These are phyloP conservation scores for Seriola rivoliana DNA, from an alignment of 2,113 vertebrate genomes.

Conservation along the genomic window DNA sequence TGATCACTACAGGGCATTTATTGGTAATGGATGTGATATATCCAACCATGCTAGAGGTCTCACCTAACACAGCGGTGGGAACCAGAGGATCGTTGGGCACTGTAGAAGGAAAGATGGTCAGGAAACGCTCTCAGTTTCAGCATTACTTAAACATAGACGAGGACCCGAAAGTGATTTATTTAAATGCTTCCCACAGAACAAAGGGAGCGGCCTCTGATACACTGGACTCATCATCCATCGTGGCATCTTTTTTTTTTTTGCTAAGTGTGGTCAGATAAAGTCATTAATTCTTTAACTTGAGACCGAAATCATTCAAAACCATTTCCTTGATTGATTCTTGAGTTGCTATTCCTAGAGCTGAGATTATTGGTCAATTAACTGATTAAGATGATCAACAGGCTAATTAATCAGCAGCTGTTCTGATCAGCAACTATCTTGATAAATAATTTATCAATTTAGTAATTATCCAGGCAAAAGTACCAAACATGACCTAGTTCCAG, in stretches of 20 bases:
- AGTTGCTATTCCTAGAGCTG: too few relatives aligned
- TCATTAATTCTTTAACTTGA: too few relatives aligned
- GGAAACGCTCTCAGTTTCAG: slow-evolving; percentile 59
- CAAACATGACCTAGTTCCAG: too few relatives aligned
- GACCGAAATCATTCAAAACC: neutral
- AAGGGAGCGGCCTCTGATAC: neutral
- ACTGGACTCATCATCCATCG: too few relatives aligned
- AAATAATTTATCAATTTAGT: too few relatives aligned
- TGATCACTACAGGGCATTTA: slow-evolving; percentile 42
- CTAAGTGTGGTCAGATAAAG: neutral
- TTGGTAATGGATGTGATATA: slow-evolving; percentile 48
- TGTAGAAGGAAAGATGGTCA: slow-evolving; percentile 92
- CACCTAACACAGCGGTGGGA: slow-evolving; percentile 99
- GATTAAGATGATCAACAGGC: too few relatives aligned
- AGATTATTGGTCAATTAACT: too few relatives aligned
- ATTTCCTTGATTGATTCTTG: neutral
- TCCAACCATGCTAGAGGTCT: slow-evolving; percentile 81
- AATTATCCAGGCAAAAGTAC: too few relatives aligned
- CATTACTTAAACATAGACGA: neutral
- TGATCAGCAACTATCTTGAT: too few relatives aligned
- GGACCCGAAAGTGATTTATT: neutral
- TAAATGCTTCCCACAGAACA: neutral
- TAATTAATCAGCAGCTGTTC: too few relatives aligned
- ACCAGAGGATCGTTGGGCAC: slow-evolving; percentile 99
- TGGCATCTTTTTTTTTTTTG: neutral